Evolutionary conservation across 2,797 vertebrate species (phyloP).

Genomic region (Mormyrops attenuatus): DNA sequence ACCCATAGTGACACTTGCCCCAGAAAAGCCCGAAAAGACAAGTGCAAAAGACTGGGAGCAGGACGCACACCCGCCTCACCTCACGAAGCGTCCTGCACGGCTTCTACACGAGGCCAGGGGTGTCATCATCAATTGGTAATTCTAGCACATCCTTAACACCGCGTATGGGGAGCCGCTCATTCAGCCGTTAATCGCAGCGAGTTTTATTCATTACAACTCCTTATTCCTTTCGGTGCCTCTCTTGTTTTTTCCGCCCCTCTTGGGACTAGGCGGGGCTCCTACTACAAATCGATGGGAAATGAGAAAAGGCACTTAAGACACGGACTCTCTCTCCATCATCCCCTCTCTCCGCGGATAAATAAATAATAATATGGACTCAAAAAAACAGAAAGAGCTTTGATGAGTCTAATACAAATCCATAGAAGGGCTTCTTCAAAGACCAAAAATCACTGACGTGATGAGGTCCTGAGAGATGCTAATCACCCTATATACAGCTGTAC

Average conservation of each 20-base stretch:
- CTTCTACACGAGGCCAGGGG: not conserved
- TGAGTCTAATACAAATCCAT: not conserved
- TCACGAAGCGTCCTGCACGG: not conserved
- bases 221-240: not conserved
- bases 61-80: not conserved
- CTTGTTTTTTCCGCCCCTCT: constrained; percentile 9
- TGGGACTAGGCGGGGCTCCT: constrained; percentile 26
- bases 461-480: not conserved
- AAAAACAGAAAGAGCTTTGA: not conserved
- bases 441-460: not conserved
- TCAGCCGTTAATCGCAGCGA: not conserved
- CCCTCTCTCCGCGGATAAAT: not conserved
- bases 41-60: not conserved
- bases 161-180: not conserved
- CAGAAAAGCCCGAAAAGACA: not conserved
- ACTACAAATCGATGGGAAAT: constrained; percentile 15
- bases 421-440: not conserved
- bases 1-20: constrained; percentile 4
- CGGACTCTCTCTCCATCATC: constrained; percentile 1
- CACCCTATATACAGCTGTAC: not conserved
- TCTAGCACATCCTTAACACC: not conserved
- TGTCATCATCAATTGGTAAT: not conserved
- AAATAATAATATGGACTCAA: not conserved
- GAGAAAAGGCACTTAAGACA: not conserved
- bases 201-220: not conserved